These are phyloP conservation scores for Nineta flava DNA, from an alignment of 2,888 invertebrate genomes.

Conservation along the genomic window DNA sequence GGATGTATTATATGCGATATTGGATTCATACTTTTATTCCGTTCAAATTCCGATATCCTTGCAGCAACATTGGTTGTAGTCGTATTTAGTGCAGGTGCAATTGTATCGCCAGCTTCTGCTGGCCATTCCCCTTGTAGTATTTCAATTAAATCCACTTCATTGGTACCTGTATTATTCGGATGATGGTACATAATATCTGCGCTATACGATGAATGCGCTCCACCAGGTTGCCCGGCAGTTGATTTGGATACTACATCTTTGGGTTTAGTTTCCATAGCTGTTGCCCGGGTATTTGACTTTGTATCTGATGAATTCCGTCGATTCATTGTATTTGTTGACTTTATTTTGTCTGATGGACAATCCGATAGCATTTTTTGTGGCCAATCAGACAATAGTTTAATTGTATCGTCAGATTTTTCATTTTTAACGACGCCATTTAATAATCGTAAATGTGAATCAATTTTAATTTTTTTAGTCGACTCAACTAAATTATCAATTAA, in stretches of 20 bases:
- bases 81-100: constrained; percentile 1
- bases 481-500: not conserved
- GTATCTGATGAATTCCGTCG: not conserved
- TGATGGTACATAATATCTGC: not conserved
- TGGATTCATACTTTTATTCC: constrained; percentile 43
- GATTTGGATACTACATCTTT: not conserved
- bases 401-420: not conserved
- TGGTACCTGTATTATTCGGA: not conserved
- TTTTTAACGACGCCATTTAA: not conserved
- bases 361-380: not conserved
- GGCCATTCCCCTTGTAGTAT: constrained; percentile 17
- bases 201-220: not conserved
- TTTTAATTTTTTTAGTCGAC: not conserved
- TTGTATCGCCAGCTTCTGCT: constrained; percentile 8
- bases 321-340: not conserved
- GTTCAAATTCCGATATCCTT: constrained; percentile 18
- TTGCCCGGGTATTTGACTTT: not conserved
- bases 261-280: too few species aligned
- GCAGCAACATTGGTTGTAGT: not conserved
- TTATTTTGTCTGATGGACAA: not conserved
- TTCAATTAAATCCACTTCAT: constrained; percentile 22
- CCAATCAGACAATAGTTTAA: not conserved
- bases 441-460: not conserved
- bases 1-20: constrained; percentile 36
- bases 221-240: not conserved